Evolutionary conservation across 1,140 invertebrate genomes (phyloP).

Genomic region (Drosophila orena): DNA sequence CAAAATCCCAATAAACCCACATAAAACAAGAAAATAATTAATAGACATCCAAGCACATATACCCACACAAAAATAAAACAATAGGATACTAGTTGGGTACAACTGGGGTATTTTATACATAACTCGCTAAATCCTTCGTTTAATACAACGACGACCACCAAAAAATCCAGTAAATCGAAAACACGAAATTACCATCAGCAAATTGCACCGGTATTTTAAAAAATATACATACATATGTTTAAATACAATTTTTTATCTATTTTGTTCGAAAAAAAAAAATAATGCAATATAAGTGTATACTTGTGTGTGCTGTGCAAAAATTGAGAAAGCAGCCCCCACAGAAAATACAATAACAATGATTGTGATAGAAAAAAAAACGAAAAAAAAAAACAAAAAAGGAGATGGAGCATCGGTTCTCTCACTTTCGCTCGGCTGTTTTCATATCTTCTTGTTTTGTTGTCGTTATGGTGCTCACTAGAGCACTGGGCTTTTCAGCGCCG

Average conservation of each 20-base stretch:
- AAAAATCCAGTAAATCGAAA: conserved; percentile 13
- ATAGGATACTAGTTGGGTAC: conserved; percentile 17
- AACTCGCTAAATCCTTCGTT: conserved; percentile 19
- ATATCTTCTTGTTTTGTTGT: conserved; percentile 20
- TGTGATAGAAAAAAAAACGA: conserved; percentile 1
- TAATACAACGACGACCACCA: conserved; percentile 11
- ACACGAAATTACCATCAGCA: conserved; percentile 4
- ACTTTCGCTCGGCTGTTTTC: conserved; percentile 23
- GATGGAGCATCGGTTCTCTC: conserved; percentile 17
- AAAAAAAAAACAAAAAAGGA: background rate
- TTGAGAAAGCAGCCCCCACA: conserved; percentile 13
- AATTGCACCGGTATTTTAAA: conserved; percentile 22
- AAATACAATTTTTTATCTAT: conserved; percentile 2
- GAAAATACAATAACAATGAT: conserved; percentile 15
- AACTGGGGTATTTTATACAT: conserved; percentile 28
- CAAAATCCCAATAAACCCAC: conserved; percentile 8
- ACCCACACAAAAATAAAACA: conserved; percentile 18
- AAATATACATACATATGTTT: background rate
- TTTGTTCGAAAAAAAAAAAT: conserved; percentile 2
- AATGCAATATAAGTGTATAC: background rate
- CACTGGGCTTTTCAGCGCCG: conserved; percentile 14
- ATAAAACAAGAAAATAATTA: conserved; percentile 23
- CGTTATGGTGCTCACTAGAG: conserved; percentile 31
- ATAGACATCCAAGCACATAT: conserved; percentile 15
- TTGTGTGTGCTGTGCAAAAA: conserved; percentile 14